Percentiles rank a stretch among this genome's conserved stretches.
Conservation (phyloP, 2,888 invertebrate species). For the Eugnorisma glareosa region DNA sequence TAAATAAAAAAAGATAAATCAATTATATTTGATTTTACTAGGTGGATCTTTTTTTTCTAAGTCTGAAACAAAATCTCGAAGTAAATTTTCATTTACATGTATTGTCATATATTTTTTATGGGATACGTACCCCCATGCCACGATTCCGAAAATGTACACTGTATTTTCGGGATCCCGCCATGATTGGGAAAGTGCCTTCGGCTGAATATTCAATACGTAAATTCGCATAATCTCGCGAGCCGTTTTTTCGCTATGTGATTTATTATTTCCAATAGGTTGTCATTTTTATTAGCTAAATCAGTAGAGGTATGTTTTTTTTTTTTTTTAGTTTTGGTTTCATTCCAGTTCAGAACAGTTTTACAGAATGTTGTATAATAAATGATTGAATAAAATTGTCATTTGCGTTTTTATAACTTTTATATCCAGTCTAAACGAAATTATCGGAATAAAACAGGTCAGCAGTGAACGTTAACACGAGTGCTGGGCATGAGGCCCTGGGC, state of each 20-base stretch:
- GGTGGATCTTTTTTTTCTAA: background rate
- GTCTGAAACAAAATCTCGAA: background rate
- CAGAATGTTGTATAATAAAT: background rate
- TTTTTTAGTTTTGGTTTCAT: constrained; percentile 14
- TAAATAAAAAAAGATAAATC: no score
- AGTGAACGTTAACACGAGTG: background rate
- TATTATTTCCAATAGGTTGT: constrained; percentile 49
- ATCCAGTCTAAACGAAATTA: no score
- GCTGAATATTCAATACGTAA: constrained; percentile 72
- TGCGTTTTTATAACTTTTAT: background rate
- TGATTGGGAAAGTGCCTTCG: constrained; percentile 67
- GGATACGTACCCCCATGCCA: constrained; percentile 1
- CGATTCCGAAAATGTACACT: constrained; percentile 45
- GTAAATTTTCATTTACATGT: background rate
- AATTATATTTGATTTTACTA: background rate
- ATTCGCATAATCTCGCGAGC: constrained; percentile 65
- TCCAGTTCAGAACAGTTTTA: background rate
- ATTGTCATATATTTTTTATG: constrained; percentile 2
- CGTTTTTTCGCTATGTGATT: constrained; percentile 56
- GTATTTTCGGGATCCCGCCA: constrained; percentile 63
- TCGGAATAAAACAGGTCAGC: background rate
- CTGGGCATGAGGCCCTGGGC: background rate
- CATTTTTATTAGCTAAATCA: constrained; percentile 49
- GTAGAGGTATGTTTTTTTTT: background rate
- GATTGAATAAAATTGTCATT: background rate